A percentile compares a stretch with the other conserved stretches of the same genome.
Evolutionary conservation across 2,113 vertebrate species (phyloP).

Genomic region (Malurus cyaneus): DNA sequence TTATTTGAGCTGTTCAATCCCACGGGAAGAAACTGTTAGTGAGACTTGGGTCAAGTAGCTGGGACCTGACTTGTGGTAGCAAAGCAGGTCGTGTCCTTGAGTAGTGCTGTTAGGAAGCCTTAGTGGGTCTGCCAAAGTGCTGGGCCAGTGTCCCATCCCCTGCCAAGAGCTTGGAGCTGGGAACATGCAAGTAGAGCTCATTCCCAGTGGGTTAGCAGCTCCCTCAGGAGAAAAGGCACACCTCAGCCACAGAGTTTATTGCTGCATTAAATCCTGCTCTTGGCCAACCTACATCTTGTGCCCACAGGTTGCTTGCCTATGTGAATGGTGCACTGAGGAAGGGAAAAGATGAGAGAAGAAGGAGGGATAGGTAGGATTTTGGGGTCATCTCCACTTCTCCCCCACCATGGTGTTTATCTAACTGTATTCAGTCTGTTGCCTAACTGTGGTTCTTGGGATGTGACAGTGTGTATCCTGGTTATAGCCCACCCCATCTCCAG

Average conservation of each 20-base stretch:
- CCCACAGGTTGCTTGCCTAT: not conserved
- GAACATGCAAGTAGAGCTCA: not conserved
- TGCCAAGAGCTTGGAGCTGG: not conserved
- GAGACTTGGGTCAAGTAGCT: not conserved
- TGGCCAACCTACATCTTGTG: not conserved
- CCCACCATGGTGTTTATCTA: accelerated
- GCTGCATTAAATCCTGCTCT: not conserved
- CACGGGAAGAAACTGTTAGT: slow-evolving; percentile 1
- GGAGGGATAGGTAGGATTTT: not conserved
- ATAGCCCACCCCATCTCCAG: not conserved
- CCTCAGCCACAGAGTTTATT: not conserved
- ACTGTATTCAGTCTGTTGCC: not conserved
- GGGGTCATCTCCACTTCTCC: not conserved
- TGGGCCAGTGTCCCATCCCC: not conserved
- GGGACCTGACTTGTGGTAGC: not conserved
- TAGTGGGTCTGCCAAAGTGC: not conserved
- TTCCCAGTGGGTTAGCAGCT: not conserved
- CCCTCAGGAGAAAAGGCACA: not conserved
- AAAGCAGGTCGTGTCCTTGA: slow-evolving; percentile 13
- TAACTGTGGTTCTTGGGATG: not conserved
- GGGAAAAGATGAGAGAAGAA: not conserved
- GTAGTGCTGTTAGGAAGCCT: not conserved
- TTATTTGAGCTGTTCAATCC: not conserved
- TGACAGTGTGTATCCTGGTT: not conserved
- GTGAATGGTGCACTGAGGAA: not conserved